A percentile compares a stretch with the other conserved stretches of the same genome.
phyloP scores from a whole-genome alignment of 2,113 vertebrate species.

The Origma solitaria region DNA sequence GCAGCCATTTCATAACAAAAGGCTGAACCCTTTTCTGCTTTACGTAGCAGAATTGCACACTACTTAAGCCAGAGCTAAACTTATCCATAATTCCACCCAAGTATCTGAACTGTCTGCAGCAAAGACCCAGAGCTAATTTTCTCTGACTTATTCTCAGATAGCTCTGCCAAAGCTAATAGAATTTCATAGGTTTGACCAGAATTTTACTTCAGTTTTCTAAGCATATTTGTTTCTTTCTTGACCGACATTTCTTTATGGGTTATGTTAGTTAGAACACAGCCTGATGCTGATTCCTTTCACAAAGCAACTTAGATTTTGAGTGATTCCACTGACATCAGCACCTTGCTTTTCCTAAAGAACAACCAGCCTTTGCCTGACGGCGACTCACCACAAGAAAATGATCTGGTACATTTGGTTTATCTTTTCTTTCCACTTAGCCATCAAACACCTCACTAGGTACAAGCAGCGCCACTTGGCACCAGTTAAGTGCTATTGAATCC shows the following conservation, averaged over 20 bases:
- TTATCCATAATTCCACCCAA: not conserved
- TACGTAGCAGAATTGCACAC: not conserved
- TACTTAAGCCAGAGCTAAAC: not conserved
- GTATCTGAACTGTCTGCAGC: not conserved
- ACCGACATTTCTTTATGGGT: not conserved
- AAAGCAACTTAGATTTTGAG: not conserved
- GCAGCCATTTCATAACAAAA: not conserved
- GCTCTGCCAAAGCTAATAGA: not conserved
- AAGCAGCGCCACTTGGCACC: not conserved
- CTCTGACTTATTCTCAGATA: not conserved
- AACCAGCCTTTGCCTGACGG: not conserved
- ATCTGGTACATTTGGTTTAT: not conserved
- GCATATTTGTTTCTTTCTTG: not conserved
- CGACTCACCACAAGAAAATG: not conserved
- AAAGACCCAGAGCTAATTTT: not conserved
- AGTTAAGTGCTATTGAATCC: not conserved
- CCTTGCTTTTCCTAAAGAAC: not conserved
- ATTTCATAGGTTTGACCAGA: not conserved
- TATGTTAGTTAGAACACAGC: not conserved
- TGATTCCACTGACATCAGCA: not conserved
- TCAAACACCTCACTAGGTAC: not conserved
- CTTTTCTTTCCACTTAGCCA: not conserved
- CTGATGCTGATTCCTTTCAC: not conserved
- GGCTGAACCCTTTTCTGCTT: not conserved
- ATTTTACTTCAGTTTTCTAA: not conserved